Evolutionary conservation across 1,140 invertebrate species (phyloP).

Genomic region (Bombus pyrosoma): DNA sequence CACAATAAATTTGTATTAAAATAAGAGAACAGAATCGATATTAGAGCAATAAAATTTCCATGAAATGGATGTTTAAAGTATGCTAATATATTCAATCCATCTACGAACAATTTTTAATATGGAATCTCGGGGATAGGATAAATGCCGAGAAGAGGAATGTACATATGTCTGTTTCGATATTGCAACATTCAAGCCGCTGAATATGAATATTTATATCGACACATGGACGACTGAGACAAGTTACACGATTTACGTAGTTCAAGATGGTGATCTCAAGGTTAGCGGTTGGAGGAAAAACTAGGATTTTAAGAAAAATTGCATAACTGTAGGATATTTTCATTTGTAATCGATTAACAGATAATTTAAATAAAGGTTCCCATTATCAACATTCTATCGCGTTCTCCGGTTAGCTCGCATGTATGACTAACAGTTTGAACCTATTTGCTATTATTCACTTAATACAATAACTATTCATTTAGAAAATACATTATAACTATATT

Average conservation of each 20-base stretch:
- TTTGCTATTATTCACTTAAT: no score
- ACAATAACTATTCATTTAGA: no score
- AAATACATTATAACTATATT: no score
- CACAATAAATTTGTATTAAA: neutral
- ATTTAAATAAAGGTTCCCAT: neutral
- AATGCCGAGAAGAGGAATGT: neutral
- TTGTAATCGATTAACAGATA: no score
- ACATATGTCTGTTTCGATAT: neutral
- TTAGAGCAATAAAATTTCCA: neutral
- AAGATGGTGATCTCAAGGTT: conserved; percentile 45
- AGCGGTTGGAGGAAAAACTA: conserved; percentile 11
- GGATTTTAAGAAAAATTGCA: neutral
- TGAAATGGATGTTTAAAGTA: neutral
- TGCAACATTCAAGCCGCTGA: conserved; percentile 26
- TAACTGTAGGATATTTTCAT: neutral
- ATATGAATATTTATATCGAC: conserved; percentile 43
- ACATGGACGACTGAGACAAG: neutral
- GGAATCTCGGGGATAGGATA: neutral
- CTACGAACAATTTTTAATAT: neutral
- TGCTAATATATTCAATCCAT: neutral
- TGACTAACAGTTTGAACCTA: neutral
- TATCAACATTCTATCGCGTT: no score
- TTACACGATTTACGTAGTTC: conserved; percentile 25
- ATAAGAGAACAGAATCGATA: neutral
- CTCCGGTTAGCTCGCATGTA: neutral